phyloP scores from a whole-genome alignment of 2,888 invertebrate genomes.

The Amaurobius ferox region DNA sequence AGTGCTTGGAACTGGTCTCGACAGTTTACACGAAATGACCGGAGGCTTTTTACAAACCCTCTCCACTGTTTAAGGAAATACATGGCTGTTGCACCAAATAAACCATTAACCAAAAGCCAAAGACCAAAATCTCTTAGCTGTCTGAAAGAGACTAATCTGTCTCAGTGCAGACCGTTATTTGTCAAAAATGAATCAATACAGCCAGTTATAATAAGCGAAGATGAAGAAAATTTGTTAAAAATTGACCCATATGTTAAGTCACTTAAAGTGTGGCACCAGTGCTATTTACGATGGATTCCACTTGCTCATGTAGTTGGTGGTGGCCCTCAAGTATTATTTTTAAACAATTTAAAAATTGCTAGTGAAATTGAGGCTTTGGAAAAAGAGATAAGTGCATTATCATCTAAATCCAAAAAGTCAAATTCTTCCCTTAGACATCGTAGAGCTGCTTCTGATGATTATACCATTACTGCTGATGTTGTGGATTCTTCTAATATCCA shows the following conservation, averaged over 20 bases:
- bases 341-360: slow-evolving; percentile 78
- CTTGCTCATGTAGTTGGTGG: slow-evolving; percentile 87
- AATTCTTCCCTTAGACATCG: slow-evolving; percentile 45
- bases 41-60: slow-evolving; percentile 90
- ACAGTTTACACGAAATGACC: slow-evolving; percentile 89
- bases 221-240: slow-evolving; percentile 61
- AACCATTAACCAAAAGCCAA: slow-evolving; percentile 23
- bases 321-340: slow-evolving; percentile 79
- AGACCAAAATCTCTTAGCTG: slow-evolving; percentile 59
- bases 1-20: slow-evolving; percentile 95
- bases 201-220: slow-evolving; percentile 43
- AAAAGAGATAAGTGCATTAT: slow-evolving; percentile 65
- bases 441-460: slow-evolving; percentile 72
- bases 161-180: slow-evolving; percentile 47
- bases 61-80: slow-evolving; percentile 81
- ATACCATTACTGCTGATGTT: slow-evolving; percentile 61
- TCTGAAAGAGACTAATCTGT: slow-evolving; percentile 50
- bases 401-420: slow-evolving; percentile 20
- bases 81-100: slow-evolving; percentile 7
- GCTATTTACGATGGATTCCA: slow-evolving; percentile 92
- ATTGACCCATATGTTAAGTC: slow-evolving; percentile 75
- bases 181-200: slow-evolving; percentile 27
- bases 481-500: slow-evolving; percentile 59
- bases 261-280: slow-evolving; percentile 89
- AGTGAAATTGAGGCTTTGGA: slow-evolving; percentile 78